Evolutionary conservation across 2,113 vertebrate species (phyloP), one percentile per base, ranked within the genome.

Genomic region (Rhinoderma darwinii): DNA sequence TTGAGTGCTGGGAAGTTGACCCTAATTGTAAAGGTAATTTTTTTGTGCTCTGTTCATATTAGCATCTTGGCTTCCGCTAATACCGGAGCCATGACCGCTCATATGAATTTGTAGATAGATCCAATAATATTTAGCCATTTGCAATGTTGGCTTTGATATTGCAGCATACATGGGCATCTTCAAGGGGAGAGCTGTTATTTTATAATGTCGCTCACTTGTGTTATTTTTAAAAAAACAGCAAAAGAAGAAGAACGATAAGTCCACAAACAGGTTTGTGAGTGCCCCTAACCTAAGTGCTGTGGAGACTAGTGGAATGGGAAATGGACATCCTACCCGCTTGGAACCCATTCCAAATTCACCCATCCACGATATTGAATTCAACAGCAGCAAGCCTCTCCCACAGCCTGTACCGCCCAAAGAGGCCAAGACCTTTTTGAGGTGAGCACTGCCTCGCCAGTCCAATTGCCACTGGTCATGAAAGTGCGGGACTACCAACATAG

Each of bases 241-340:
- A 98, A 99, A 99, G 97, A 96, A 97, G 98, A 99, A 99, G 96
- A 98, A 96, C 74, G 97, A 99, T 96, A 99, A 98, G 93, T 94
- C 97, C 88, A 92, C 97, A 94, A 95, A 96, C 96, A 96, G 98
- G 95, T 97, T 99, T 96, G 97, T 97, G 96, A 98, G 96, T 96
- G 96, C 96, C 91, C 93, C 97, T 93, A 99, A 97, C 96, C 94
- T 98, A 93, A 97, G 96, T 96, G 96, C 96, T 93, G 93, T 96
- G 96, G 98, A 98, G 93, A 97, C 98, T 93, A 96, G 96, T 89
- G 90, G 93, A 91, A 91, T 95, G 94, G 97, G 97, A 90, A 96
- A 96, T 90, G 97, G 96, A 93, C 95, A 95, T 91, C 94, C 96
- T 88, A 94, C 92, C 93, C 98, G 97, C 90, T 96, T 99, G 94